Conservation (phyloP, 2,888 invertebrate genomes). For the Xanthorhoe spadicearia region DNA sequence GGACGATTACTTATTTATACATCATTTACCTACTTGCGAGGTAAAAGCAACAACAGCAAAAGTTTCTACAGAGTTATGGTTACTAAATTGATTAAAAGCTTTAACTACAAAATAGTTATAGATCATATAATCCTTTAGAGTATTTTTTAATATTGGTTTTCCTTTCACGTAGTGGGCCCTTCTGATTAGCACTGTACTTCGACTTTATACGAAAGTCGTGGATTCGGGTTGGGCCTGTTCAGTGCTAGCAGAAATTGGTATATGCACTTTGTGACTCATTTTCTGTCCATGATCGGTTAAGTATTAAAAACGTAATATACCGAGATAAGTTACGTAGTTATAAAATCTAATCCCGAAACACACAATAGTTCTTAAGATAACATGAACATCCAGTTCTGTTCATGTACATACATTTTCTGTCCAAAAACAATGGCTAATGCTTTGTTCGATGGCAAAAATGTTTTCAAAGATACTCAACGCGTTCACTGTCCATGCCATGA, state of each 20-base stretch:
- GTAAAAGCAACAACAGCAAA: constrained; percentile 14
- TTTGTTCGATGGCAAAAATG: too few species aligned
- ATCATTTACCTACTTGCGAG: constrained; percentile 9
- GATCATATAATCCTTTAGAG: background rate
- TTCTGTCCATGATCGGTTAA: background rate
- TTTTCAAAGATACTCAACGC: too few species aligned
- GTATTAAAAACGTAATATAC: background rate
- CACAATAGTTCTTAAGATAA: constrained; percentile 3
- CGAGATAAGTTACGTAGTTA: background rate
- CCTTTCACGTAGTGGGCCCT: background rate
- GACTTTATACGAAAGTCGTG: too few species aligned
- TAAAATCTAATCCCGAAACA: background rate
- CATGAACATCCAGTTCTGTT: background rate
- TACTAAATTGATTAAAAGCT: constrained; percentile 8
- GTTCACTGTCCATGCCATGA: too few species aligned
- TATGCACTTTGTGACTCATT: too few species aligned
- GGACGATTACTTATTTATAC: constrained; percentile 12
- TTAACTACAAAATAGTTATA: constrained; percentile 1
- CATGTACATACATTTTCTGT: background rate
- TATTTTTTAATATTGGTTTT: background rate
- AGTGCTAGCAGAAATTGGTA: too few species aligned
- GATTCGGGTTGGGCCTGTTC: too few species aligned
- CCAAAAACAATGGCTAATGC: too few species aligned
- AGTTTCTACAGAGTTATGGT: constrained; percentile 4
- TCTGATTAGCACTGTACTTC: background rate